Conservation (phyloP, 1,140 invertebrate genomes). For the Archegozetes longisetosus region DNA sequence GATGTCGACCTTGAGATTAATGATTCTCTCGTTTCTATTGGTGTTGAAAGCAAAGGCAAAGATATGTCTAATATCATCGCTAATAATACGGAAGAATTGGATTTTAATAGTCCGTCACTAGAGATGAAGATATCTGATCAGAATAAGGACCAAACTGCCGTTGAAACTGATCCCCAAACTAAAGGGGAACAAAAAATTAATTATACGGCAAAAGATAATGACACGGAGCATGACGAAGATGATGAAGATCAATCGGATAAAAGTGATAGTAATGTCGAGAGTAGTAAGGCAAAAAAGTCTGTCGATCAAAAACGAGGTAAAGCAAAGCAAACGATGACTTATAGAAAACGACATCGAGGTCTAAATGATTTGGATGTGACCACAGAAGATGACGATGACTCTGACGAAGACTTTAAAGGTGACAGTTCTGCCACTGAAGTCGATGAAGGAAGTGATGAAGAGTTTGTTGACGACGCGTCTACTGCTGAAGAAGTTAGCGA, state of each 20-base stretch:
- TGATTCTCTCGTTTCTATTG: neutral
- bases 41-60: conserved; percentile 48
- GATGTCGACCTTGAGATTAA: conserved; percentile 3
- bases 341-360: conserved; percentile 33
- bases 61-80: conserved; percentile 71
- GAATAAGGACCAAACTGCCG: conserved; percentile 29
- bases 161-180: conserved; percentile 31
- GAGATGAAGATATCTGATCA: neutral
- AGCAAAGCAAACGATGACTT: neutral
- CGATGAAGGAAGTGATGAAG: conserved; percentile 5
- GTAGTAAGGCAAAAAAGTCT: neutral
- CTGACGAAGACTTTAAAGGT: conserved; percentile 45
- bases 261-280: neutral
- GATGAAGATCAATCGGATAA: conserved; percentile 22
- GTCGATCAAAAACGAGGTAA: conserved; percentile 12
- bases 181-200: conserved; percentile 14
- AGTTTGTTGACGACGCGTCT: conserved; percentile 6
- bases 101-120: conserved; percentile 1
- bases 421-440: conserved; percentile 16
- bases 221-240: conserved; percentile 17
- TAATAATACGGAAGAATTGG: conserved; percentile 2
- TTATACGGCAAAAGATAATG: conserved; percentile 42
- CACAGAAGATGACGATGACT: conserved; percentile 43
- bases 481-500: conserved; percentile 1
- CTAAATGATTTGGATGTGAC: conserved; percentile 62